phyloP scores from a whole-genome alignment of 2,888 invertebrate genomes.

The Lepidochrysops patricia region DNA sequence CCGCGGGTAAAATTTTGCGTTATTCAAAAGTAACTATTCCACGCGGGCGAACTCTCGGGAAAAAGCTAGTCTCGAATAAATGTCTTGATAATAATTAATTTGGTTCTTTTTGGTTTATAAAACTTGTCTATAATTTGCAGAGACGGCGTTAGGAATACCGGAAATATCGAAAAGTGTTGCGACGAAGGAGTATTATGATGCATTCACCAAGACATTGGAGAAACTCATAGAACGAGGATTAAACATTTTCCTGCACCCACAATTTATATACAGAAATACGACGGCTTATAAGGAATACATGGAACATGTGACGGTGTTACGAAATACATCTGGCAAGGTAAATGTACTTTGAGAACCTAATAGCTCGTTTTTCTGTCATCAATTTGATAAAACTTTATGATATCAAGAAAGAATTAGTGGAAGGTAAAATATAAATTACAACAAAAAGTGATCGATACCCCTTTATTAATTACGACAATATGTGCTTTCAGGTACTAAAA shows the following conservation, averaged over 20 bases:
- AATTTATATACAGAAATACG: slow-evolving; percentile 39
- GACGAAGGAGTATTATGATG: slow-evolving; percentile 41
- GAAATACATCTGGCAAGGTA: slow-evolving; percentile 44
- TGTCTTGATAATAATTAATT: too few species aligned
- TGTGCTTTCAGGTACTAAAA: slow-evolving; percentile 35
- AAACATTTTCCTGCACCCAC: slow-evolving; percentile 40
- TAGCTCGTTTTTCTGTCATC: too few species aligned
- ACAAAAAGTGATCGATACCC: too few species aligned
- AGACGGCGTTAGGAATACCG: slow-evolving; percentile 46
- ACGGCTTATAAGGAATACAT: slow-evolving; percentile 33
- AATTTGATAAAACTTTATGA: too few species aligned
- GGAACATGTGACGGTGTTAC: slow-evolving; percentile 35
- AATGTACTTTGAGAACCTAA: slow-evolving; percentile 37
- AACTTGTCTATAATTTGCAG: slow-evolving; percentile 27
- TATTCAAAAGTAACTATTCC: too few species aligned
- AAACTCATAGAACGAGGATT: slow-evolving; percentile 37
- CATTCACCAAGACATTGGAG: slow-evolving; percentile 38
- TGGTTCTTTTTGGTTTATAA: too few species aligned
- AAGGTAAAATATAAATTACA: too few species aligned
- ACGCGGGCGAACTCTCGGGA: too few species aligned
- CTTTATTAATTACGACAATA: too few species aligned
- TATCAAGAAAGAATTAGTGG: too few species aligned
- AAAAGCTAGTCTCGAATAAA: too few species aligned
- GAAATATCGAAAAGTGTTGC: slow-evolving; percentile 38
- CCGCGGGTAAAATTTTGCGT: too few species aligned